Percentiles rank a stretch among this genome's conserved stretches.
Evolutionary conservation across 2,797 vertebrate genomes (phyloP).

Genomic region (Acridotheres tristis): DNA sequence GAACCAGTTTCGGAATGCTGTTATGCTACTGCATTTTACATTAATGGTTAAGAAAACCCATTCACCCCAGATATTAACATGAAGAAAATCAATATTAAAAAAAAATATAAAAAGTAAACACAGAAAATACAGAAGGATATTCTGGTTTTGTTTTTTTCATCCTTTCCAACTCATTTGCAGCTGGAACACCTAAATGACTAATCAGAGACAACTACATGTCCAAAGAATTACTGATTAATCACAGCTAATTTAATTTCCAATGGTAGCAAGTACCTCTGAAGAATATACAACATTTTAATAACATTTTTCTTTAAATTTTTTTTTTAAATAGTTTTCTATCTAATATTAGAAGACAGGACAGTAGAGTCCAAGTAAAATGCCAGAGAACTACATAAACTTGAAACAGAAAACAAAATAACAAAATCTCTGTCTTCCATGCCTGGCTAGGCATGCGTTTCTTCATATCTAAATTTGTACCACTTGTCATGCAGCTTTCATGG

Average conservation of each 20-base stretch:
- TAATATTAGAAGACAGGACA: background rate
- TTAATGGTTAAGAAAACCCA: background rate
- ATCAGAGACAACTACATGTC: background rate
- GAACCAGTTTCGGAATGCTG: background rate
- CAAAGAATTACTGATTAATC: background rate
- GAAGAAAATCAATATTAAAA: background rate
- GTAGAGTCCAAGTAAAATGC: background rate
- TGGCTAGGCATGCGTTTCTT: background rate
- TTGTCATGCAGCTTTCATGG: slow-evolving; percentile 14
- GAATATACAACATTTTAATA: background rate
- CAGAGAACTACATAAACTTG: background rate
- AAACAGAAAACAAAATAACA: background rate
- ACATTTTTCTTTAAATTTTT: background rate
- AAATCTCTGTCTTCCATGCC: background rate
- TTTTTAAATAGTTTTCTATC: background rate
- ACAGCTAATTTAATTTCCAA: background rate
- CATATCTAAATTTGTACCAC: background rate
- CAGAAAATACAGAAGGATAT: background rate
- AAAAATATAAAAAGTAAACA: background rate
- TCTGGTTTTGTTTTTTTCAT: background rate
- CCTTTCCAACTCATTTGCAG: background rate
- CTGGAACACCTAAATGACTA: background rate
- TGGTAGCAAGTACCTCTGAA: background rate
- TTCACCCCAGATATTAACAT: background rate
- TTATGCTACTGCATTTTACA: background rate